phyloP scores from a whole-genome alignment of 2,797 vertebrate genomes.

The Pseudotriccus pelzelni region DNA sequence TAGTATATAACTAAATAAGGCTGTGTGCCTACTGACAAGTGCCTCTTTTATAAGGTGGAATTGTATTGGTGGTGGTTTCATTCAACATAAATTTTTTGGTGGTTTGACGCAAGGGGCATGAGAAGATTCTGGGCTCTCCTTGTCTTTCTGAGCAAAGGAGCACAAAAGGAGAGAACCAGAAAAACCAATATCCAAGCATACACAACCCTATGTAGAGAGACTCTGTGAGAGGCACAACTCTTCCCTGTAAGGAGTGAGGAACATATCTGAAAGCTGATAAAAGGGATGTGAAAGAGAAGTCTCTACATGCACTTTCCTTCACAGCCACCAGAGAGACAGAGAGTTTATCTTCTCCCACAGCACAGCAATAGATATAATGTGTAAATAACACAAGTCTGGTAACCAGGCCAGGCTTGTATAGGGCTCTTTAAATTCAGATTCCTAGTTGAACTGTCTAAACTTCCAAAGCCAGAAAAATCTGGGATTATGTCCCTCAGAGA shows the following conservation, averaged over 20 bases:
- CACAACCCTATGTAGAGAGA: background rate
- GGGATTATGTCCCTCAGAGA: background rate
- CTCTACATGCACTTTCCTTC: background rate
- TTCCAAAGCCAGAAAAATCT: background rate
- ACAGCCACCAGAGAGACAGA: background rate
- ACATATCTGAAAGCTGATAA: background rate
- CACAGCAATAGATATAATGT: background rate
- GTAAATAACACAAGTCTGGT: background rate
- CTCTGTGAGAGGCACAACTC: fast-evolving
- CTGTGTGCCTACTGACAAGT: background rate
- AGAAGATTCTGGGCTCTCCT: background rate
- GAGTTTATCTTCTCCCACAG: background rate
- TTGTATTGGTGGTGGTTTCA: background rate
- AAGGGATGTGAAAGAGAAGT: background rate
- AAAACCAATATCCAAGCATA: background rate
- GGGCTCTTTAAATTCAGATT: background rate
- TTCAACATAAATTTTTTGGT: background rate
- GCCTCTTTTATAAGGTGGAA: background rate
- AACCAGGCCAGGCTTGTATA: background rate
- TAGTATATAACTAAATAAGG: background rate
- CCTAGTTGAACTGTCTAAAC: background rate
- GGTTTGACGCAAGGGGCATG: background rate
- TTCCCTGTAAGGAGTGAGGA: background rate
- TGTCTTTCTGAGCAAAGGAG: background rate
- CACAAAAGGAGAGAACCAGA: background rate